Evolutionary conservation across 2,113 vertebrate species (phyloP), one percentile per base, ranked within the genome.

Genomic region (Cichladusa arquata): DNA sequence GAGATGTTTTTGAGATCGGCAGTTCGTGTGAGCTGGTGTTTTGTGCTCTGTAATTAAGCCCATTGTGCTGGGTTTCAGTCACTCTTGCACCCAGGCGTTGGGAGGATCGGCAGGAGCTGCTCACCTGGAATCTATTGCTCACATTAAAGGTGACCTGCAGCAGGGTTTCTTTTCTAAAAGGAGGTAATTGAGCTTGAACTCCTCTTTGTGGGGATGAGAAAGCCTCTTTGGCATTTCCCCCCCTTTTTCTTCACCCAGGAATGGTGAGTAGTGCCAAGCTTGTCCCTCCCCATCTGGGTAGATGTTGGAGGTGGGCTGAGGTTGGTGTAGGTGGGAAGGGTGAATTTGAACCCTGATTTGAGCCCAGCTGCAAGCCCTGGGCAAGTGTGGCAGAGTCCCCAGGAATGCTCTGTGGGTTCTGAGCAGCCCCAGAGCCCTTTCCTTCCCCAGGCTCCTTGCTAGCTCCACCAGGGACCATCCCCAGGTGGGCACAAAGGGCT

Each of bases 261-360:
- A 36, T 16, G 34, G 22, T 23, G 12, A 70, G 36, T 0, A 11
- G 33, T 5, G 20, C 17, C n/a, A 13, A 40, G 28, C 28, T 56
- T 33, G 36, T 69, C 48, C 57, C 29, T 76, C 8, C 53, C 25
- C 8, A 9, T 7, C 18, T 1, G 3, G 19, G 71, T 57, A 33
- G 45, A 12, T 29, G 2, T 23, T 67, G 56, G 50, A 74, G 5
- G 4, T 20, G 61, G 28, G 3, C 28, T 17, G 45, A 26, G 34
- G 34, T 8, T 34, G 26, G 12, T 18, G 40, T 2, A 6, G 14
- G 40, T 78, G 57, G 69, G 36, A 67, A 58, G 60, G 44, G 65
- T 31, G 56, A 61, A 38, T 70, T 5, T 26, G 26, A 80, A 4
- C 8, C 25, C 8, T 5, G 2, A 8, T 1, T 0, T 45, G 44